phyloP scores from a whole-genome alignment of 2,888 invertebrate species.

The Steinernema scapterisci region DNA sequence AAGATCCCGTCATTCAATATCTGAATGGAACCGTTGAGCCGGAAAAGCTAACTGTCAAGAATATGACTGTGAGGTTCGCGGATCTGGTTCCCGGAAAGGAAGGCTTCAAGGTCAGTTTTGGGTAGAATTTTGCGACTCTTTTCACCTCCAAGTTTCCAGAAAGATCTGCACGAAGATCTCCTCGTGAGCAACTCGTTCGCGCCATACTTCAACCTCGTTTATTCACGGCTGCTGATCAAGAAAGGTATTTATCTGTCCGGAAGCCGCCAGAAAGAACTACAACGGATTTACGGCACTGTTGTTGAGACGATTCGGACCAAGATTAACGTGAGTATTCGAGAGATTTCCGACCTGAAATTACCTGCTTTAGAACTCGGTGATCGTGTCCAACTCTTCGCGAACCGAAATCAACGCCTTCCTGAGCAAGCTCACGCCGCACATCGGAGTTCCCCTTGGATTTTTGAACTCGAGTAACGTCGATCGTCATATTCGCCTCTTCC shows the following conservation, averaged over 20 bases:
- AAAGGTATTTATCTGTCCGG: no score
- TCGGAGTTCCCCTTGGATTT: background rate
- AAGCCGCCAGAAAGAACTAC: no score
- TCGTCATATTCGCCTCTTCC: background rate
- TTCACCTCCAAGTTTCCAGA: no score
- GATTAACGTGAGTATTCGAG: no score
- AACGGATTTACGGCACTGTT: no score
- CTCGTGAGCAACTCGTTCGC: background rate
- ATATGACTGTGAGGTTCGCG: background rate
- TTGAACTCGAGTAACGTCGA: background rate
- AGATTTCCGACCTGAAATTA: no score
- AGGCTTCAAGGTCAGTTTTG: background rate
- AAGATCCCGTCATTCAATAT: background rate
- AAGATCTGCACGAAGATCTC: background rate
- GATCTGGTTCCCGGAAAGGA: background rate
- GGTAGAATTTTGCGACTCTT: no score
- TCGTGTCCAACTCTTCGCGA: no score
- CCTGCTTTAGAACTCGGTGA: no score
- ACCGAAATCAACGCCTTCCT: background rate
- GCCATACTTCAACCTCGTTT: background rate
- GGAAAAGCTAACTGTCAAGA: background rate
- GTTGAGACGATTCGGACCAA: no score
- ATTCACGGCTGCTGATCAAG: background rate
- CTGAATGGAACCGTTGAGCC: background rate
- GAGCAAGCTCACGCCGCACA: background rate